Evolutionary conservation across 2,797 vertebrate species (phyloP), one percentile per base, ranked within the genome.

Genomic region (Adrianichthys oophorus): DNA sequence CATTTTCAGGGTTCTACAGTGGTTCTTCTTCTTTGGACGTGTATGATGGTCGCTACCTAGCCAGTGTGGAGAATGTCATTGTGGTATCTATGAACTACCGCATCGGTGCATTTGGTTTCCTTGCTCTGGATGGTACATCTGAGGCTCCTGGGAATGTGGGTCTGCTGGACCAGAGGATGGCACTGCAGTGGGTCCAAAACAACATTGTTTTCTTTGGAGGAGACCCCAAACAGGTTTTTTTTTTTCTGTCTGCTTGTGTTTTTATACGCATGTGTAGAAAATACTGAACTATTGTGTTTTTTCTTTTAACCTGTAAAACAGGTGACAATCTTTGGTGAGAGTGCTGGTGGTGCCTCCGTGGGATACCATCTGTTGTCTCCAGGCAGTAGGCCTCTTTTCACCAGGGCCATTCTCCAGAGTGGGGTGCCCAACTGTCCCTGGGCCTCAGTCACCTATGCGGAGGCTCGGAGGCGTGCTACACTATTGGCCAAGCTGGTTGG

Each of bases 1-100:
- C 7, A 14, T 59, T 51, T 70, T 4, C 58, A 90, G 85, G 88
- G 0, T 97, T 97, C 89, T 95, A 92, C 86, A 97, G 94, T 4
- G 96, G 96, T 1, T 90, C 95, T 0, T 91, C 94, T 2, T 96
- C 96, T 0, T 77, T 98, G 70, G 95, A 96, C 1, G 95, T 98
- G 18, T 98, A 98, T 2, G 95, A 98, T 4, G 95, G 96, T 0
- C 93, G 95, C 1, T 97, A 94, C 77, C 86, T 98, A 15, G 91
- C 93, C 29, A 86, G 93, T 71, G 86, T 81, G 0, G 94, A 98
- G 82, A 92, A 90, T 0, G 86, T 95, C 4, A 84, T 98, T 15
- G 87, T 98, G 68, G 93, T 97, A 2, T 96, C 95, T 68, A 95
- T 98, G 94, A 98, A 95, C 82, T 98, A 98, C 66, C 91, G 95